phyloP scores from a whole-genome alignment of 2,888 invertebrate species.

The Tetragnatha montana region DNA sequence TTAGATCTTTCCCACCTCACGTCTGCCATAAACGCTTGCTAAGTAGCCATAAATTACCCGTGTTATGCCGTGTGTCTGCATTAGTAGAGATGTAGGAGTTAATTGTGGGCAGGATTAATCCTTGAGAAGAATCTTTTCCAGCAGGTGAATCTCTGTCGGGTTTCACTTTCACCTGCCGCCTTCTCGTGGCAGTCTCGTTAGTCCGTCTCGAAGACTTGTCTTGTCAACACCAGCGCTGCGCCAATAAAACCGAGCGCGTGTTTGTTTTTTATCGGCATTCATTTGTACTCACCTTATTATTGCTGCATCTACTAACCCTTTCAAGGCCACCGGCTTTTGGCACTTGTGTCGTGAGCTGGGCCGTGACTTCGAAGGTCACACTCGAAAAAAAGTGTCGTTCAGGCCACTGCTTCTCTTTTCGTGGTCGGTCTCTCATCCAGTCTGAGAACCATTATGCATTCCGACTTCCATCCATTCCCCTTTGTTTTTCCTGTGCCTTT shows the following conservation, averaged over 20 bases:
- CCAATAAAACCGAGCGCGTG: not conserved
- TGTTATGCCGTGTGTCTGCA: too few relatives aligned
- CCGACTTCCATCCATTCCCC: not conserved
- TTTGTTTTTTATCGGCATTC: not conserved
- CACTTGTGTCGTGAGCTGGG: constrained; percentile 55
- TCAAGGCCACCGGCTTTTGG: constrained; percentile 64
- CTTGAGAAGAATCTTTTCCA: too few relatives aligned
- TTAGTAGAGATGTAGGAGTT: too few relatives aligned
- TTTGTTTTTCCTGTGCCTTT: constrained; percentile 8
- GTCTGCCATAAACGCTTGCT: too few relatives aligned
- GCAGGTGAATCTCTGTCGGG: too few relatives aligned
- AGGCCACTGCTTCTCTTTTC: constrained; percentile 43
- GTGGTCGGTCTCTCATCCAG: constrained; percentile 30
- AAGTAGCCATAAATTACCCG: too few relatives aligned
- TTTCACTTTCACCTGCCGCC: too few relatives aligned
- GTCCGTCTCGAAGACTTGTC: not conserved
- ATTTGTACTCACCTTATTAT: constrained; percentile 35
- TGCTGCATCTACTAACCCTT: constrained; percentile 60
- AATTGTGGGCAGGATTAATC: too few relatives aligned
- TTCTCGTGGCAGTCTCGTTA: not conserved
- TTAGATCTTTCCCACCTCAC: too few relatives aligned
- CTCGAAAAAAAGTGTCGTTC: constrained; percentile 42
- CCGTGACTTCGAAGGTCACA: constrained; percentile 62
- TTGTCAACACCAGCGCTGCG: not conserved
- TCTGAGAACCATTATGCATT: constrained; percentile 28